phyloP scores from a whole-genome alignment of 2,113 vertebrate species.

The Crocuta crocuta region DNA sequence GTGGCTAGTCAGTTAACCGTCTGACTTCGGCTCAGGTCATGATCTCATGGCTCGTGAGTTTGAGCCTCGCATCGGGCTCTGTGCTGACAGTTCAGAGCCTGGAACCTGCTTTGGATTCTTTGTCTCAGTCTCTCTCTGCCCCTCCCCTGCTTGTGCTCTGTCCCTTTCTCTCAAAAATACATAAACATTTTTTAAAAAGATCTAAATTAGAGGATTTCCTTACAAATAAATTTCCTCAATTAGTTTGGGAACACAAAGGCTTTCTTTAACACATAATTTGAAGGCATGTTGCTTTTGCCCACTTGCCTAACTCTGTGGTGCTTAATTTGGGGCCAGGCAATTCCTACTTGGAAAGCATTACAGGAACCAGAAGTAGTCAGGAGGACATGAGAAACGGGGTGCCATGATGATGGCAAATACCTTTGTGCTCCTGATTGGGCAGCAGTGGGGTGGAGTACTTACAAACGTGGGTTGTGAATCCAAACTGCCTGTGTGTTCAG shows the following conservation, averaged over 20 bases:
- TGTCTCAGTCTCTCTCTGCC: no score
- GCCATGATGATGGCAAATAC: not conserved
- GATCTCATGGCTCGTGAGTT: no score
- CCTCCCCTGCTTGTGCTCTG: no score
- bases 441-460: not conserved
- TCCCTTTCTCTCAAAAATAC: no score
- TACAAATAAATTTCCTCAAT: slow-evolving; percentile 10
- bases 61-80: no score
- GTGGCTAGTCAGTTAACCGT: no score
- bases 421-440: not conserved
- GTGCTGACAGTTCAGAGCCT: no score
- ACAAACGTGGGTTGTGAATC: not conserved
- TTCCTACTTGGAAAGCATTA: not conserved
- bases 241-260: not conserved
- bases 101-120: no score
- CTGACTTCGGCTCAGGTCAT: no score
- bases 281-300: not conserved
- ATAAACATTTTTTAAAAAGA: not conserved
- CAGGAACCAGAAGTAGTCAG: not conserved
- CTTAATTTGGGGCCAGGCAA: not conserved
- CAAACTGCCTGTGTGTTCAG: not conserved
- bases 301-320: not conserved
- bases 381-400: not conserved
- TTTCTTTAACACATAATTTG: slow-evolving; percentile 5
- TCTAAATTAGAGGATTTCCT: not conserved